Evolutionary conservation across 2,888 invertebrate species (phyloP).

Genomic region (Metellina segmentata): DNA sequence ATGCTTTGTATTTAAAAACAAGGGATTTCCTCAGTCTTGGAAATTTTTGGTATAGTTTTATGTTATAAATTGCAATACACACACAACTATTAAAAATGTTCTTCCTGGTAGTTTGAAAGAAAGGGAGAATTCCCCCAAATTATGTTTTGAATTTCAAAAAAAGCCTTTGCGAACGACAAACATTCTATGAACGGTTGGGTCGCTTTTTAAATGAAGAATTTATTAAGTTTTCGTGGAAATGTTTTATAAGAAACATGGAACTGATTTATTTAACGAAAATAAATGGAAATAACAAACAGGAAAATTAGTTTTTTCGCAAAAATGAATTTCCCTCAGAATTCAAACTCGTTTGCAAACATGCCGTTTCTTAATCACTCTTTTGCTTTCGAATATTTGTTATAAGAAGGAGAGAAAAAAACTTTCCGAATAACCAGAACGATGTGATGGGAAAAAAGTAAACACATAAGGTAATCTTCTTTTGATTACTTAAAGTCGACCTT

Average conservation of each 20-base stretch:
- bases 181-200: too few species aligned
- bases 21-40: too few species aligned
- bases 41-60: too few species aligned
- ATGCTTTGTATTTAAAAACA: too few species aligned
- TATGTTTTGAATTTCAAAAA: too few species aligned
- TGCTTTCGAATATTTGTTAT: background rate
- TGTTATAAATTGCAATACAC: too few species aligned
- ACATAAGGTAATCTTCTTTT: conserved; percentile 18
- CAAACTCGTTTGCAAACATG: background rate
- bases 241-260: background rate
- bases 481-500: conserved; percentile 36
- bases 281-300: conserved; percentile 1
- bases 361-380: conserved; percentile 3
- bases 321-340: conserved; percentile 17
- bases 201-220: background rate
- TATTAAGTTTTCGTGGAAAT: background rate
- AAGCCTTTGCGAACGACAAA: too few species aligned
- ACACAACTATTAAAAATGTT: too few species aligned
- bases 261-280: conserved; percentile 4
- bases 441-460: background rate
- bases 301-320: background rate
- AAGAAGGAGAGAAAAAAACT: background rate
- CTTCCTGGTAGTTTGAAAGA: too few species aligned
- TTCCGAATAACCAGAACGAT: background rate
- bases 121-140: too few species aligned